These are phyloP conservation scores for Stichodactyla mertensii DNA, from an alignment of 64 coral and sea anemone species.

Conservation along the genomic window DNA sequence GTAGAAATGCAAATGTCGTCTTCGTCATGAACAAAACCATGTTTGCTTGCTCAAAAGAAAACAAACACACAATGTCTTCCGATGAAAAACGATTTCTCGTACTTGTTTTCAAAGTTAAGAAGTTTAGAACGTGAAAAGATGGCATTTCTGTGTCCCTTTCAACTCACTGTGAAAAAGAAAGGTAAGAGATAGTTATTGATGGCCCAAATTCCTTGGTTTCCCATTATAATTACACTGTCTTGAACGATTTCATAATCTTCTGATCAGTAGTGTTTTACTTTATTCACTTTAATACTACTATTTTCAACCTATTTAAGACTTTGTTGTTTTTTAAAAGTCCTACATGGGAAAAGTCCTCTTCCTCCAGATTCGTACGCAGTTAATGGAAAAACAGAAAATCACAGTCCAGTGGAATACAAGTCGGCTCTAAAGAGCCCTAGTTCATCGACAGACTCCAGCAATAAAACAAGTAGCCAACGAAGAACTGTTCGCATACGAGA, in stretches of 20 bases:
- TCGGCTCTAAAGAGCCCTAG: slow-evolving; percentile 68
- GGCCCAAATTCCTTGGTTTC: neutral
- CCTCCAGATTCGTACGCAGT: neutral
- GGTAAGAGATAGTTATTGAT: slow-evolving; percentile 33
- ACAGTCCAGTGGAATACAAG: slow-evolving; percentile 26
- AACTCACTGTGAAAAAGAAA: slow-evolving; percentile 74
- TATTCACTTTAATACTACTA: neutral
- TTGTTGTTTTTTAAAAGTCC: slow-evolving; percentile 21
- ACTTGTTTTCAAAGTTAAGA: neutral
- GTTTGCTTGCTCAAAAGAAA: slow-evolving; percentile 16
- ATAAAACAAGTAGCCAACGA: slow-evolving; percentile 44
- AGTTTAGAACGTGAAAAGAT: slow-evolving; percentile 13
- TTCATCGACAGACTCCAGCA: slow-evolving; percentile 35
- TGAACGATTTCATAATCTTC: neutral
- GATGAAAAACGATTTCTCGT: neutral
- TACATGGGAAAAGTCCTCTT: slow-evolving; percentile 34
- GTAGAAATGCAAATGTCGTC: slow-evolving; percentile 47
- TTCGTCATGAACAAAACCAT: slow-evolving; percentile 4
- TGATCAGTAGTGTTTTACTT: neutral
- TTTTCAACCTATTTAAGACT: neutral
- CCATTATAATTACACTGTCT: neutral
- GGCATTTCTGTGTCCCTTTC: slow-evolving; percentile 78
- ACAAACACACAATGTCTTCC: slow-evolving; percentile 1
- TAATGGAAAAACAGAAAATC: slow-evolving; percentile 23
- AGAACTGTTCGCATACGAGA: slow-evolving; percentile 78